Conservation (phyloP, 2,888 invertebrate genomes). For the Malacosoma neustria region DNA sequence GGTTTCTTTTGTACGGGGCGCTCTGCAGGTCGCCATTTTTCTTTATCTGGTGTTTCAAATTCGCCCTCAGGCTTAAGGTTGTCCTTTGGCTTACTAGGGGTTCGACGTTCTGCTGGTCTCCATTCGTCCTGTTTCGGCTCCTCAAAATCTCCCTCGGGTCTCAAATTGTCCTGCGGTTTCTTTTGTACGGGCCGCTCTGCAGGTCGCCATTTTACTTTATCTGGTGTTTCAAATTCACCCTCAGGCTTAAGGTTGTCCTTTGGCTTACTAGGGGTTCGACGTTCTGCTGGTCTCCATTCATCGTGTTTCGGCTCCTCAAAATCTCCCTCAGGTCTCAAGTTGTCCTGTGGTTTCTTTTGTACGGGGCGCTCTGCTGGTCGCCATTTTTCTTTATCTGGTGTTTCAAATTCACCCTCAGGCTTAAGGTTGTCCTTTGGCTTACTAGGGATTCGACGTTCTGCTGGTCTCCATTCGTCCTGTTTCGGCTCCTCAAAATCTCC, state of each 20-base stretch:
- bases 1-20: constrained; percentile 39
- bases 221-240: constrained; percentile 63
- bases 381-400: constrained; percentile 37
- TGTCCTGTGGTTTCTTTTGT: constrained; percentile 29
- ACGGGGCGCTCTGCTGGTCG: constrained; percentile 34
- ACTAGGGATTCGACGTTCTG: constrained; percentile 36
- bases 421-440: constrained; percentile 59
- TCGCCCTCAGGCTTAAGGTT: constrained; percentile 47
- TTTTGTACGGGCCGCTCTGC: constrained; percentile 43
- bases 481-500: constrained; percentile 28
- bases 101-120: constrained; percentile 53
- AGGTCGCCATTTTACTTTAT: constrained; percentile 36
- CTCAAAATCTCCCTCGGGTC: constrained; percentile 77
- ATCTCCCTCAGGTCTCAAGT: constrained; percentile 74
- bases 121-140: constrained; percentile 42
- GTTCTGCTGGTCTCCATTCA: constrained; percentile 43
- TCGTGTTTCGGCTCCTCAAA: constrained; percentile 50
- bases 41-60: constrained; percentile 30
- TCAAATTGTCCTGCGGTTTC: constrained; percentile 65
- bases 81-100: constrained; percentile 53
- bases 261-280: constrained; percentile 40
- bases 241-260: constrained; percentile 68
- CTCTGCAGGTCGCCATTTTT: constrained; percentile 52
- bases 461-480: constrained; percentile 47
- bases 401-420: constrained; percentile 71